These are phyloP conservation scores for Phrynocephalus guinanensis DNA, from an alignment of 2,797 vertebrate species.

Conservation along the genomic window DNA sequence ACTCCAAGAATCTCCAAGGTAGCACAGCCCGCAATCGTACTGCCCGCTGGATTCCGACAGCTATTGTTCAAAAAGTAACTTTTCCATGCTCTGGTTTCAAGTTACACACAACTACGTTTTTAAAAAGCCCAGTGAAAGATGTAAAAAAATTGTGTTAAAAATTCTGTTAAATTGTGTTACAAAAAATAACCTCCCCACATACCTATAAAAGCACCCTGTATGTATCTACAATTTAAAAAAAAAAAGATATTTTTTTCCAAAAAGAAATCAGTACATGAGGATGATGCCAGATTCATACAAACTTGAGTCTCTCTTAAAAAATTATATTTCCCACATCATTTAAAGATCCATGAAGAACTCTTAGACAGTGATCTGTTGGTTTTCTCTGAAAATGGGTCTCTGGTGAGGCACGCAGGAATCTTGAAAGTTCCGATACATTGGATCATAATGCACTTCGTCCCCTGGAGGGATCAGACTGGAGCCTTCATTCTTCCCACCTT, in stretches of 20 bases:
- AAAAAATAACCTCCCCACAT: not conserved
- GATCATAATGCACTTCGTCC: slow-evolving; percentile 85
- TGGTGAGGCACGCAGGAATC: slow-evolving; percentile 89
- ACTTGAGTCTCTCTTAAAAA: not conserved
- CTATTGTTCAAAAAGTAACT: not conserved
- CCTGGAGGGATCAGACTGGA: slow-evolving; percentile 75
- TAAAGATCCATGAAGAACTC: fast-evolving
- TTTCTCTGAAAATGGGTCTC: slow-evolving; percentile 85
- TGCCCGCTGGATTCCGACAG: too few relatives aligned
- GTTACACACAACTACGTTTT: not conserved
- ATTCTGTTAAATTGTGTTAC: not conserved
- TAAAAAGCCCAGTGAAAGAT: not conserved
- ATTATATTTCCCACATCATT: not conserved
- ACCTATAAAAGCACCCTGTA: not conserved
- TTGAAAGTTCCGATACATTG: slow-evolving; percentile 90
- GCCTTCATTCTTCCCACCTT: slow-evolving; percentile 81
- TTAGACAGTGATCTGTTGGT: slow-evolving; percentile 82
- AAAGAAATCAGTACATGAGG: not conserved
- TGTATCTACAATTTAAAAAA: not conserved
- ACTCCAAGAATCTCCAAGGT: too few relatives aligned
- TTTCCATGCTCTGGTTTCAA: not conserved
- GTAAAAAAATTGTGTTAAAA: not conserved
- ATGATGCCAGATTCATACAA: fast-evolving
- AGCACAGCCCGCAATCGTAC: too few relatives aligned
- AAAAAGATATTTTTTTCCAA: not conserved